Base-by-base conservation (phyloP, 2,888 invertebrate genomes). In the Aquatica leii region DNA sequence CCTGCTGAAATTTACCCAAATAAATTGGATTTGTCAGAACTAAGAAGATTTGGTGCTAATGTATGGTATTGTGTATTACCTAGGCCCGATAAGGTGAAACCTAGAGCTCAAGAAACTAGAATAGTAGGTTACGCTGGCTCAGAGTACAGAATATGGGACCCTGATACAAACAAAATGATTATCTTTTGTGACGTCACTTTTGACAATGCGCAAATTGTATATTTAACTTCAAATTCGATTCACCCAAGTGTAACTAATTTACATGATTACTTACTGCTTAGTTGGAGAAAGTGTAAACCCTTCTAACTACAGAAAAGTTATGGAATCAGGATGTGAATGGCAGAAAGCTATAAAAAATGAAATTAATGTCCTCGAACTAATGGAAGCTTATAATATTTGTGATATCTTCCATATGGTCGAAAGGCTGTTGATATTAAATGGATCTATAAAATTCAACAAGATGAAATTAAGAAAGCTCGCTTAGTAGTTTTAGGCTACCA, bases 331-430 rank as follows among this genome's bases (percentile, higher is more conserved):
- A 24, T 8, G 1, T 31, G 37, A 54, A 35, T 53, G 54, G 54
- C 21, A 48, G 35, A n/a, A 60, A 54, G 60, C 49, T 35, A 54
- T 60, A 12, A 24, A 54, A 48, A 21, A 34, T 53, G 35, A 53
- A 46, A 9, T 53, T 4, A 17, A 21, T 5, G 53, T 24, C 43
- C 35, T 37, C n/a, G 35, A 60, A 14, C 53, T 54, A 20, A 46
- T 60, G 20, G 18, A 37, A n/a, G 54, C 53, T 34, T 53, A 37
- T 48, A 18, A 46, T 35, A 46, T 40, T 53, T 12, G 21, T 24
- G 49, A 21, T 1, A n/a, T n/a, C n/a, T n/a, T 24, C n/a, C 48
- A 20, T 9, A 34, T 12, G 31, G 35, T 8, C 34, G 59, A 17
- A 53, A 18, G n/a, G 52, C 37, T 0, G 20, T 53, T 20, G 52